Conservation (phyloP, 2,888 invertebrate genomes). For the Lepidochrysops patricia region DNA sequence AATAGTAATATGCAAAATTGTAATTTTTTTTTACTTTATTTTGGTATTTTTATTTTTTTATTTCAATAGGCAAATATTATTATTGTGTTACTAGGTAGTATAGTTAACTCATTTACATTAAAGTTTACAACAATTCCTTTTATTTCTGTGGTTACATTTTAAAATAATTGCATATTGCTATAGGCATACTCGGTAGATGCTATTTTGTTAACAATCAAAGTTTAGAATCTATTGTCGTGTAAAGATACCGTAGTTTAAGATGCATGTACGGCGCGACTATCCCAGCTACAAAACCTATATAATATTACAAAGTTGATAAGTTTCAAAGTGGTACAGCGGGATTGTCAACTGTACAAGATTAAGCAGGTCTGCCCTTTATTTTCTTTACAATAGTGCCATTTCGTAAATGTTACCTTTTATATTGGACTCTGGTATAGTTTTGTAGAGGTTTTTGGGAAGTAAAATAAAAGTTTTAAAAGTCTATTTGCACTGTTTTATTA, state of each 20-base stretch:
- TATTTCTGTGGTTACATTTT: too few relatives aligned
- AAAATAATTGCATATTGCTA: background rate
- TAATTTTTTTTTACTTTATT: too few relatives aligned
- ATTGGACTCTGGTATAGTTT: constrained; percentile 65
- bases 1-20: too few relatives aligned
- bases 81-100: too few relatives aligned
- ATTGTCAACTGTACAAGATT: background rate
- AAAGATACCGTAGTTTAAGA: background rate
- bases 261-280: background rate
- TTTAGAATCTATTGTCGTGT: constrained; percentile 11
- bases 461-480: constrained; percentile 47
- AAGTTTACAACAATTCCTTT: too few relatives aligned
- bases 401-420: constrained; percentile 51
- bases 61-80: too few relatives aligned
- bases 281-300: too few relatives aligned
- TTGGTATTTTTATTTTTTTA: too few relatives aligned
- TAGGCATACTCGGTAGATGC: constrained; percentile 2
- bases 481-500: constrained; percentile 24
- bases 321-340: too few relatives aligned
- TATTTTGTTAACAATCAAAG: constrained; percentile 7
- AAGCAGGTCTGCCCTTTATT: constrained; percentile 24
- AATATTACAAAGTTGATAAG: too few relatives aligned
- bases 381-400: constrained; percentile 33
- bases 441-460: constrained; percentile 70
- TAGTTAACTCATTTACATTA: too few relatives aligned